phyloP scores from a whole-genome alignment of 2,888 invertebrate genomes.

The Venusia cambrica region DNA sequence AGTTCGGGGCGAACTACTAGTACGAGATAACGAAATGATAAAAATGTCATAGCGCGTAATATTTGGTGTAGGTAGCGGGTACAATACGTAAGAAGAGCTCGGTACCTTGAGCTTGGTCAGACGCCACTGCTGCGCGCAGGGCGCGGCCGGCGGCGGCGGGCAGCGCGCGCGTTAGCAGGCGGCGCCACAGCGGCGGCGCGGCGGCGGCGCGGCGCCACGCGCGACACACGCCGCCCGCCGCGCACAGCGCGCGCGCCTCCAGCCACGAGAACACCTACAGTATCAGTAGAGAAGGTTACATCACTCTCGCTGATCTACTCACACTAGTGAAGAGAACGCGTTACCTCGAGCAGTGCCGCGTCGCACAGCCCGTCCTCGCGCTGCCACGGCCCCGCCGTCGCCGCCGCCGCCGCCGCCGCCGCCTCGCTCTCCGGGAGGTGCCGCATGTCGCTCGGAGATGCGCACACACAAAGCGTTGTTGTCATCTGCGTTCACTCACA shows the following conservation, averaged over 20 bases:
- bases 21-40: too few relatives aligned
- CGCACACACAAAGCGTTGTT: too few relatives aligned
- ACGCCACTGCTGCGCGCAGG: too few relatives aligned
- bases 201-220: slow-evolving; percentile 53
- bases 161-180: slow-evolving; percentile 35
- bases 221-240: slow-evolving; percentile 45
- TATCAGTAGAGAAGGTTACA: slow-evolving; percentile 11
- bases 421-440: background rate
- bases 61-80: too few relatives aligned
- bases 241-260: slow-evolving; percentile 38
- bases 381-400: slow-evolving; percentile 23
- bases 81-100: too few relatives aligned
- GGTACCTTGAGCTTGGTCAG: too few relatives aligned
- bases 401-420: slow-evolving; percentile 1
- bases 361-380: slow-evolving; percentile 28
- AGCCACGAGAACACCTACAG: slow-evolving; percentile 44
- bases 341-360: slow-evolving; percentile 31
- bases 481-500: too few relatives aligned
- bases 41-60: too few relatives aligned
- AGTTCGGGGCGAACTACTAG: too few relatives aligned
- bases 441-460: too few relatives aligned
- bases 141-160: slow-evolving; percentile 17
- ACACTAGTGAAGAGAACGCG: background rate
- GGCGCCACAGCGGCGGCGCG: slow-evolving; percentile 49
- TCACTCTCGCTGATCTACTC: too few relatives aligned